Evolutionary conservation across 2,797 vertebrate species (phyloP), one percentile per base, ranked within the genome.

Genomic region (Basileuterus tristriatus): DNA sequence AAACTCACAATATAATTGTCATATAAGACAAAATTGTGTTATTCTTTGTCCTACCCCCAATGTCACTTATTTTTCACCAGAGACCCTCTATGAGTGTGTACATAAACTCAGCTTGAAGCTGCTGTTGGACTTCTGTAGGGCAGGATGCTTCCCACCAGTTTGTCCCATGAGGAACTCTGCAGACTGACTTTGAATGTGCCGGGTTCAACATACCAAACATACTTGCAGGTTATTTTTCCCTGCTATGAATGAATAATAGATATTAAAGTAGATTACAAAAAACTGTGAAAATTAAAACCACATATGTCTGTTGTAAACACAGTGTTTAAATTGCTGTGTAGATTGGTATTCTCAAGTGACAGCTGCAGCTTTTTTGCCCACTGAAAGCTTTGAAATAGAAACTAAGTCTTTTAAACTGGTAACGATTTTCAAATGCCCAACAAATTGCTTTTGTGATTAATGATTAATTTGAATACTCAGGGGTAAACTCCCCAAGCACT

Each of bases 381-480:
- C 55, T 79, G 59, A 93, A 91, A 88, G 63, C 71, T 58, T 95
- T 89, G 91, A 97, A 96, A 94, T 44, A 94, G 79, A 90, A 65
- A 77, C 46, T 43, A 37, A 27, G 81, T 69, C 77, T 87, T 92
- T 94, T 81, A 83, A 91, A 78, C 34, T 87, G 39, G 68, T 92
- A 96, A 93, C 6, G 11, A 84, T 94, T 96, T 96, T 65, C 49
- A 90, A 94, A 83, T 63, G 46, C 58, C 71, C 77, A 96, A 93
- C 60, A 91, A 96, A 95, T 90, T 95, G 53, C 68, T 96, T 94
- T 96, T 91, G 43, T 94, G 77, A 96, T 96, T 94, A 94, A 93
- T 93, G 90, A 75, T 93, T 94, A 91, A 94, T 94, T 94, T 89
- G 68, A 94, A 92, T 94, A 92, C 58, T 76, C 76, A 47, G 19